phyloP scores from a whole-genome alignment of 2,888 invertebrate species.

The Tubiluchus corallicola region DNA sequence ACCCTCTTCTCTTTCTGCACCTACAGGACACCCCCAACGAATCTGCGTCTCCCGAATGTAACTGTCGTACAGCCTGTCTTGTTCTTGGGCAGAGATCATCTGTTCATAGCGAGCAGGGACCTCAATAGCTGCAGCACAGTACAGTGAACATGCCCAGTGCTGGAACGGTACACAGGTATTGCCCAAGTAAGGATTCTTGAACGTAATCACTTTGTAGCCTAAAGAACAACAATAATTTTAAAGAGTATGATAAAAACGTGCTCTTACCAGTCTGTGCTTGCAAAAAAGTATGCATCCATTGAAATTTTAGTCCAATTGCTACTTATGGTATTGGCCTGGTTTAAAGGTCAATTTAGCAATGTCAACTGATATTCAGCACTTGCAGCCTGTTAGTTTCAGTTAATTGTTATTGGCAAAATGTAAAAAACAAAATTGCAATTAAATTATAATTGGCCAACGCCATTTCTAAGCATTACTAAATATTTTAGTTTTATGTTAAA shows the following conservation, averaged over 20 bases:
- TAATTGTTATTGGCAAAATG: too few species aligned
- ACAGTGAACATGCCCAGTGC: conserved; percentile 32
- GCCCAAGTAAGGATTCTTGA: conserved; percentile 33
- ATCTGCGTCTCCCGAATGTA: conserved; percentile 13
- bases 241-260: too few species aligned
- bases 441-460: too few species aligned
- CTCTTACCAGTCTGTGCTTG: too few species aligned
- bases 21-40: conserved; percentile 10
- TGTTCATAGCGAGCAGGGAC: conserved; percentile 29
- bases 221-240: conserved; percentile 13
- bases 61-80: conserved; percentile 25
- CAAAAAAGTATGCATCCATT: neutral
- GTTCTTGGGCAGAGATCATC: conserved; percentile 24
- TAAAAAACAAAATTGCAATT: too few species aligned
- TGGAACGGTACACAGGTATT: conserved; percentile 35
- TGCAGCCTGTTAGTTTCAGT: too few species aligned
- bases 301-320: neutral
- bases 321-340: too few species aligned
- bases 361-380: too few species aligned
- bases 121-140: conserved; percentile 31
- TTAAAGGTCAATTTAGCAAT: too few species aligned
- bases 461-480: too few species aligned
- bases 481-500: too few species aligned
- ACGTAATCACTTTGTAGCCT: conserved; percentile 33
- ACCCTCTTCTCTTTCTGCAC: too few species aligned